These are phyloP conservation scores for Chelonus insularis DNA, from an alignment of 1,140 invertebrate genomes.

Conservation along the genomic window DNA sequence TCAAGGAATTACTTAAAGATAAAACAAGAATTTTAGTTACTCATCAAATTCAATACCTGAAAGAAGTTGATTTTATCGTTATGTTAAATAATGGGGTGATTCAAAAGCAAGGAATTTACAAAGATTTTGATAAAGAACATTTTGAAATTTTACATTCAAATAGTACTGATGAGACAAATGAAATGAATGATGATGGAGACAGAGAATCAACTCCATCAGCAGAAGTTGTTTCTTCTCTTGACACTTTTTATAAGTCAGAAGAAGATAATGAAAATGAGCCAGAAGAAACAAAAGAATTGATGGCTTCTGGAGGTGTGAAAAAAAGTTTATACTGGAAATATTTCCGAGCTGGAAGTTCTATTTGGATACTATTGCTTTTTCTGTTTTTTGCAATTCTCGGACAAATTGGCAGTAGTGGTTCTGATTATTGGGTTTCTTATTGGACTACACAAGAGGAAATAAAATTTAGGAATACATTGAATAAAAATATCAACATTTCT, in stretches of 20 bases:
- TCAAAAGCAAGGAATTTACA: constrained; percentile 31
- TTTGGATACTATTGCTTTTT: constrained; percentile 53
- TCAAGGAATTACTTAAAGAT: constrained; percentile 53
- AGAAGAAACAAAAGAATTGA: constrained; percentile 63
- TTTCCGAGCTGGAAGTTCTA: constrained; percentile 61
- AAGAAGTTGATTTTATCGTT: constrained; percentile 69
- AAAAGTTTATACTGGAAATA: constrained; percentile 61
- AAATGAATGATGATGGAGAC: background rate
- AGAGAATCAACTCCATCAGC: background rate
- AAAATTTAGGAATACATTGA: background rate
- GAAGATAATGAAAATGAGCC: constrained; percentile 56
- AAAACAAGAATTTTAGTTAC: constrained; percentile 74
- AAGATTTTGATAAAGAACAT: constrained; percentile 19
- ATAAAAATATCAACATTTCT: background rate
- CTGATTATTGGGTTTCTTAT: constrained; percentile 66
- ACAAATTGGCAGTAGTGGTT: constrained; percentile 59
- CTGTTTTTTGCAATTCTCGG: constrained; percentile 55
- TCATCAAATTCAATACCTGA: constrained; percentile 79
- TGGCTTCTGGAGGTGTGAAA: constrained; percentile 63
- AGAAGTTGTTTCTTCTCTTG: background rate
- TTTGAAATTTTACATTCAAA: constrained; percentile 12
- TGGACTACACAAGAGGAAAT: constrained; percentile 59
- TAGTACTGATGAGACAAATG: background rate
- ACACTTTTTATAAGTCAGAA: constrained; percentile 19
- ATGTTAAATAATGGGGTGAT: constrained; percentile 70